Conservation (phyloP, 2,113 vertebrate genomes). For the Xiphophorus couchianus region DNA sequence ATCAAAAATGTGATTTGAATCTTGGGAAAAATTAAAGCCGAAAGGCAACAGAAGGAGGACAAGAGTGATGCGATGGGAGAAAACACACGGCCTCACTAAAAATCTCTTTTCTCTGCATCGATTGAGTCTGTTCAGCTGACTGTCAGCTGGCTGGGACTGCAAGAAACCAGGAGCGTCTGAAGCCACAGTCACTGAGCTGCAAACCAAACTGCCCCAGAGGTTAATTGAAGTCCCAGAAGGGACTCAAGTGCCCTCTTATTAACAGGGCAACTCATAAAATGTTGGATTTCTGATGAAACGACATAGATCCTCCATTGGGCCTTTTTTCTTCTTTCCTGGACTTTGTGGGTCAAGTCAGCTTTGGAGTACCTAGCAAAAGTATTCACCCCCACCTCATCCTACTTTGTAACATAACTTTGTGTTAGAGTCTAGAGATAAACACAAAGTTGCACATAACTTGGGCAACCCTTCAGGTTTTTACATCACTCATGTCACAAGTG, state of each 20-base stretch:
- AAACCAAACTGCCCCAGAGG: slow-evolving; percentile 73
- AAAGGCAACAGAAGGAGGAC: slow-evolving; percentile 76
- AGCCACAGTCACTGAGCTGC: slow-evolving; percentile 44
- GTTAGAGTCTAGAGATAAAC: too few relatives aligned
- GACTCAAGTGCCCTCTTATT: slow-evolving; percentile 73
- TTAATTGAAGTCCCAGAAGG: slow-evolving; percentile 79
- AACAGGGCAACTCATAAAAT: slow-evolving; percentile 76
- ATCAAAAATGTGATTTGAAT: slow-evolving; percentile 88
- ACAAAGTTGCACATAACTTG: too few relatives aligned
- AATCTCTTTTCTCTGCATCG: slow-evolving; percentile 67
- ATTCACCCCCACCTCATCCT: neutral
- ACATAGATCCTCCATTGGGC: slow-evolving; percentile 64
- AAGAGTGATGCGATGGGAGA: slow-evolving; percentile 25
- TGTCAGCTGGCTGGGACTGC: slow-evolving; percentile 40
- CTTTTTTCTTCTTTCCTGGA: slow-evolving; percentile 44
- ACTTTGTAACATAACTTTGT: neutral
- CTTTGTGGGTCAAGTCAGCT: slow-evolving; percentile 58
- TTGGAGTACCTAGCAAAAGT: neutral
- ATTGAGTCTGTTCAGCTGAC: slow-evolving; percentile 59
- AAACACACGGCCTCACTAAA: slow-evolving; percentile 31
- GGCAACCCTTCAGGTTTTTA: too few relatives aligned
- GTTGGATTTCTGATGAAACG: slow-evolving; percentile 71
- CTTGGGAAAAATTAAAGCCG: slow-evolving; percentile 74
- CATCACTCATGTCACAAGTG: too few relatives aligned
- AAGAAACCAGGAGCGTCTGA: slow-evolving; percentile 47